Evolutionary conservation across 2,888 invertebrate genomes (phyloP).

Genomic region (Entomobrya proxima): DNA sequence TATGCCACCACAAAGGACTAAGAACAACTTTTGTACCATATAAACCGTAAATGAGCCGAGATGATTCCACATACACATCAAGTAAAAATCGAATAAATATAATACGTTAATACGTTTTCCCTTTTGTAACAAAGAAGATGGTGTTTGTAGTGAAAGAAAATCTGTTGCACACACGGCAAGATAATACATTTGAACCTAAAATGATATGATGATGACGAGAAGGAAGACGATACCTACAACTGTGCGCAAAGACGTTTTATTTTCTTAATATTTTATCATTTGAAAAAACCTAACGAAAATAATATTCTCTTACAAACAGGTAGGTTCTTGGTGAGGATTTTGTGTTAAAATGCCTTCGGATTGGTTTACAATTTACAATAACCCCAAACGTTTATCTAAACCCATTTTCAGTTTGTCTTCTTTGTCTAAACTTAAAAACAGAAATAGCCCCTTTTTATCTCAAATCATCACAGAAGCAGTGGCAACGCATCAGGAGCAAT

Average conservation of each 20-base stretch:
- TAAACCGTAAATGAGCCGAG: constrained; percentile 24
- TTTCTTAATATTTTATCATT: constrained; percentile 48
- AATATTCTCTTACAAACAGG: too few species aligned
- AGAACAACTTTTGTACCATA: constrained; percentile 1
- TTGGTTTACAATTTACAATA: too few species aligned
- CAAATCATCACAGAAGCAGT: constrained; percentile 16
- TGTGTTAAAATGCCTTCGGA: too few species aligned
- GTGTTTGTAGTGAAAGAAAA: neutral
- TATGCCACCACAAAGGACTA: constrained; percentile 3
- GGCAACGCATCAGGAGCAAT: neutral
- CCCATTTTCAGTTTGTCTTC: neutral
- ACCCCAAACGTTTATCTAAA: neutral
- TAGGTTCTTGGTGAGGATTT: too few species aligned
- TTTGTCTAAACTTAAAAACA: neutral
- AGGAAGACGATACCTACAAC: constrained; percentile 47
- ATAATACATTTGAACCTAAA: constrained; percentile 11
- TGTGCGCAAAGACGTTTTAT: constrained; percentile 63
- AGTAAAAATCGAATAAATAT: neutral
- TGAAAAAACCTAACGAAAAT: constrained; percentile 8
- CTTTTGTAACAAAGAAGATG: neutral
- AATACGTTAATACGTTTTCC: neutral
- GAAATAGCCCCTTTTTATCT: neutral
- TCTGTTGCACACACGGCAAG: too few species aligned
- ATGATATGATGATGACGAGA: constrained; percentile 25
- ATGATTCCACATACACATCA: constrained; percentile 1